Evolutionary conservation across 2,888 invertebrate genomes (phyloP).

Genomic region (Hypselothyrea guttata): DNA sequence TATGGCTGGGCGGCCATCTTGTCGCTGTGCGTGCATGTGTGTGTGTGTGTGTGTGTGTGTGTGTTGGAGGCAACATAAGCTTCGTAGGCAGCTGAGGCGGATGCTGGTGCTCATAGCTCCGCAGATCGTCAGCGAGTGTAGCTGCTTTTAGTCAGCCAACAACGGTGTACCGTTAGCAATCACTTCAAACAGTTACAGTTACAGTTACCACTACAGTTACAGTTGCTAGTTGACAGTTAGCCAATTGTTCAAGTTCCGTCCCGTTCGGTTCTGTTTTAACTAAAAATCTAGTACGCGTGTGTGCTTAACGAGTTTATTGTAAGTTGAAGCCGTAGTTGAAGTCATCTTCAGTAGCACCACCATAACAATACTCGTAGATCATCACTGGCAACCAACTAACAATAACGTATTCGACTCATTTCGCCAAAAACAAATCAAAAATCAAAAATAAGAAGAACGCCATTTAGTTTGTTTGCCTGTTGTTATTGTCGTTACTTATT

Average conservation of each 20-base stretch:
- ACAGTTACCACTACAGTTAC: background rate
- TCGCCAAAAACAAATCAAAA: no score
- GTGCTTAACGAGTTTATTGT: constrained; percentile 50
- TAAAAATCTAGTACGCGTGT: constrained; percentile 33
- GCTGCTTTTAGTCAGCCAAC: constrained; percentile 70
- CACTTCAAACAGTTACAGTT: constrained; percentile 3
- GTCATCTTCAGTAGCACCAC: constrained; percentile 10
- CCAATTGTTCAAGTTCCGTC: constrained; percentile 47
- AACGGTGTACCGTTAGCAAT: background rate
- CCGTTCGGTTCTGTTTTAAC: constrained; percentile 41
- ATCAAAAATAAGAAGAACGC: no score
- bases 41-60: constrained; percentile 30
- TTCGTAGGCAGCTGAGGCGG: constrained; percentile 78
- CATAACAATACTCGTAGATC: background rate
- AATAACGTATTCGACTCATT: constrained; percentile 31
- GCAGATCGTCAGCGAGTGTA: constrained; percentile 83
- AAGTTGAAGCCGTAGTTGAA: constrained; percentile 51
- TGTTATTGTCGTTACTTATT: constrained; percentile 42
- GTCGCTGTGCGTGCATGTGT: constrained; percentile 36
- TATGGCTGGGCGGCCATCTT: constrained; percentile 64
- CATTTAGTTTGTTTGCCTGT: constrained; percentile 44
- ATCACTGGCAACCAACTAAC: constrained; percentile 7
- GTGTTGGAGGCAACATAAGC: constrained; percentile 66
- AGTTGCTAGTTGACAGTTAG: constrained; percentile 45
- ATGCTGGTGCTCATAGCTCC: constrained; percentile 81